Base-by-base conservation (phyloP, 2,888 invertebrate genomes). In the Sturmia bella region DNA sequence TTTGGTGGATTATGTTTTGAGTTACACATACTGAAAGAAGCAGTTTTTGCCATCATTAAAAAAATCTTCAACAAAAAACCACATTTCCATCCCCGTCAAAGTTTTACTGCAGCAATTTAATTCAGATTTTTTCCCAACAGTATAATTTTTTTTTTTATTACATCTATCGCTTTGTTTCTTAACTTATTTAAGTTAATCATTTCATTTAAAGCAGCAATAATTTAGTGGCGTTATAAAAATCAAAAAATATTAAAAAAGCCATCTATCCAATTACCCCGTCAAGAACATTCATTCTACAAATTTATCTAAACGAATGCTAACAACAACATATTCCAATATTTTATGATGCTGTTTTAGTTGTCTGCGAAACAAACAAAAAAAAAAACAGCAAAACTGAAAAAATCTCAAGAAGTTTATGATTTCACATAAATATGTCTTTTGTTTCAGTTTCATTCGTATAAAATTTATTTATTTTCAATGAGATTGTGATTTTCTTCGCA, bases 401-500 rank as follows among this genome's bases (percentile, higher is more conserved):
- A 1, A 59, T 11, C 21, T 59, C 9, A 13, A 50, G 2, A 72
- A 41, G 24, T 41, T 27, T 41, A 32, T 24, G 61, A 61, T 61
- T 72, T 50, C 50, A 37, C 21, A 70, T 50, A 48, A 63, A 43
- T 12, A 32, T 59, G 21, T 13, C 12, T 11, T 24, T 43, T 61
- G 11, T 11, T 21, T 48, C 1, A 17, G 19, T 50, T 63, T 63
- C 48, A 63, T 48, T 9, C 11, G n/a, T 3, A 19, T 15, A 32
- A n/a, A n/a, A n/a, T n/a, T n/a, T n/a, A 52, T 37, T 66, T 52
- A 52, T 52, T 41, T 54, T 68, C 15, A 64, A 43, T 74, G 45
- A 56, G 19, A 48, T 48, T 39, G 11, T 19, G 13, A 66, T 74
- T 74, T 56, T 57, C 17, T 52, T 52, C 50, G 17, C 7, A 54